Percentiles rank a stretch among this genome's conserved stretches.
These are phyloP conservation scores for Diploptera punctata DNA, from an alignment of 2,888 invertebrate species.

Conservation along the genomic window DNA sequence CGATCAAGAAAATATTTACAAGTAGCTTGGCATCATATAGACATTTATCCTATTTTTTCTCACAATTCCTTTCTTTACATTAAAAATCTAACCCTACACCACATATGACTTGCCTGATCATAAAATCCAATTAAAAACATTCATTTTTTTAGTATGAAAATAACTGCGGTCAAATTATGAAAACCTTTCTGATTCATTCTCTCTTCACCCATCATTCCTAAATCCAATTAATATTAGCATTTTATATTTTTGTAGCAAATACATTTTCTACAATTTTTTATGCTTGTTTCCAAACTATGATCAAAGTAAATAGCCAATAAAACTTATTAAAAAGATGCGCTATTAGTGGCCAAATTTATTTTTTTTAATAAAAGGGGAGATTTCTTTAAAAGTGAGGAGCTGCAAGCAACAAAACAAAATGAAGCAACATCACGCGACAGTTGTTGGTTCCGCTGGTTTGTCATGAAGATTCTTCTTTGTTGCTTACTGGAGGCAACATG, in stretches of 20 bases:
- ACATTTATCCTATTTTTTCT: constrained; percentile 12
- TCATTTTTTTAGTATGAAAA: constrained; percentile 10
- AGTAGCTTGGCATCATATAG: constrained; percentile 12
- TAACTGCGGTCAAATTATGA: constrained; percentile 27
- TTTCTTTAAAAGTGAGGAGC: constrained; percentile 1
- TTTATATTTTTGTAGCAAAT: constrained; percentile 1
- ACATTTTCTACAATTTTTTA: not conserved
- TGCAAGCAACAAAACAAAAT: constrained; percentile 8
- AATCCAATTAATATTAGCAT: not conserved
- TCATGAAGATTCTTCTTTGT: not conserved
- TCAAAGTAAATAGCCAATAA: not conserved
- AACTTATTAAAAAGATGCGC: not conserved
- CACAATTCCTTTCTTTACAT: not conserved
- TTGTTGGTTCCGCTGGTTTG: constrained; percentile 21
- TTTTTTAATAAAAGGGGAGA: not conserved
- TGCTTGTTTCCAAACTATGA: constrained; percentile 1
- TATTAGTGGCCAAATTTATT: not conserved
- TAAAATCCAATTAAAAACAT: constrained; percentile 20
- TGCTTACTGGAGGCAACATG: constrained; percentile 85
- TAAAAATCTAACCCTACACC: not conserved
- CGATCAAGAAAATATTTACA: constrained; percentile 29
- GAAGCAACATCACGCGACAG: not conserved
- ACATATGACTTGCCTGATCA: not conserved
- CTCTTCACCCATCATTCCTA: not conserved
- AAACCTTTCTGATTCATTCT: not conserved